Evolutionary conservation across 1,140 invertebrate genomes (phyloP).

Genomic region (Stegodyphus dumicola): DNA sequence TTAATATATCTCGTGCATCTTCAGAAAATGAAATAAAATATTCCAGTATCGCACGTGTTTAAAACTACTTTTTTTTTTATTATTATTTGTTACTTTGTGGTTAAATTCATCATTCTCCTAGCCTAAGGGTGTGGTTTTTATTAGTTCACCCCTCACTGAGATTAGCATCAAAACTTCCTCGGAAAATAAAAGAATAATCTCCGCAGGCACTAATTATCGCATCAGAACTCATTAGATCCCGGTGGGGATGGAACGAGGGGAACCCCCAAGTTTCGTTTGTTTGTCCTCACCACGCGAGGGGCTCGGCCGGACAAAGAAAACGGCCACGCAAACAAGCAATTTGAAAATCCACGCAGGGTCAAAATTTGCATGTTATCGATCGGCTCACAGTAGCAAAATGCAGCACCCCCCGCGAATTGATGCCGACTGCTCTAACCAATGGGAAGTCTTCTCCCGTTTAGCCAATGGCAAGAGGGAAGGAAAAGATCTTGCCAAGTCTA

Average conservation of each 20-base stretch:
- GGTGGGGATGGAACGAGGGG: background rate
- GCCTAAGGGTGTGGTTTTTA: conserved; percentile 6
- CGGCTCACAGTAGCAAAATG: conserved; percentile 1
- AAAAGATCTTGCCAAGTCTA: background rate
- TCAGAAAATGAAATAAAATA: too few relatives aligned
- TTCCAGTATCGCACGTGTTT: too few relatives aligned
- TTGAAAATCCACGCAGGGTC: conserved; percentile 12
- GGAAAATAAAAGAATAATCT: conserved; percentile 6
- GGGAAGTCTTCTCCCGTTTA: conserved; percentile 7
- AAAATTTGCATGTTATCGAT: conserved; percentile 19
- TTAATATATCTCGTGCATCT: too few relatives aligned
- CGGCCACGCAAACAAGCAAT: conserved; percentile 18
- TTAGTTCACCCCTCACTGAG: background rate
- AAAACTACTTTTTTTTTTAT: too few relatives aligned
- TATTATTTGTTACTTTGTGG: too few relatives aligned
- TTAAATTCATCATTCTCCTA: too few relatives aligned
- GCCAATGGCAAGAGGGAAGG: conserved; percentile 21
- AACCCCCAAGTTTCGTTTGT: background rate
- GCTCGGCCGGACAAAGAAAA: background rate
- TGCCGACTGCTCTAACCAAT: conserved; percentile 1
- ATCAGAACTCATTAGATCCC: background rate
- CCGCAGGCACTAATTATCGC: conserved; percentile 16
- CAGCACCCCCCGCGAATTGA: too few relatives aligned
- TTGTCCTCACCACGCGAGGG: too few relatives aligned
- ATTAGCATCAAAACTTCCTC: conserved; percentile 16